Conservation (phyloP, 2,888 invertebrate genomes). For the Sicus ferrugineus region DNA sequence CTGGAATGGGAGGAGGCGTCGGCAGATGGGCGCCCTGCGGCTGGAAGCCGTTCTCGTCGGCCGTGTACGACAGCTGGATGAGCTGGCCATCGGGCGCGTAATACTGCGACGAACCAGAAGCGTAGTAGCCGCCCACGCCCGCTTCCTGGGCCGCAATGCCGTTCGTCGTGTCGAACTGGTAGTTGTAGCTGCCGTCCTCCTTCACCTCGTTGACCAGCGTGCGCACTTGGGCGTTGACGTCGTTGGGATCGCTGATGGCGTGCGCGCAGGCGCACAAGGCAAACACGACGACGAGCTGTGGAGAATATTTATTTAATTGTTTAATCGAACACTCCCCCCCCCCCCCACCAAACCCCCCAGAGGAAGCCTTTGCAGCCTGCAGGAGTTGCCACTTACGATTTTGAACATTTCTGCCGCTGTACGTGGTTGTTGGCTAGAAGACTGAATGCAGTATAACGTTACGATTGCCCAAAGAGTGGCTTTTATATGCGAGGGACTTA, state of each 20-base stretch:
- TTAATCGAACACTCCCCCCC: too few species aligned
- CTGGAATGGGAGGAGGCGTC: slow-evolving; percentile 62
- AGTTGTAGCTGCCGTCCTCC: slow-evolving; percentile 65
- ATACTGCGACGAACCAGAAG: slow-evolving; percentile 68
- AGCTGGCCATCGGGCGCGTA: slow-evolving; percentile 67
- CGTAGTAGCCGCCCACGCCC: slow-evolving; percentile 68
- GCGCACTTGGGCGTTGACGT: slow-evolving; percentile 56
- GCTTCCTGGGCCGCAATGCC: slow-evolving; percentile 69
- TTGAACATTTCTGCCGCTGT: slow-evolving; percentile 46
- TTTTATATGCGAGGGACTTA: slow-evolving; percentile 46
- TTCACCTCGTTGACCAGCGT: slow-evolving; percentile 62
- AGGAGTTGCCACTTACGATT: slow-evolving; percentile 45
- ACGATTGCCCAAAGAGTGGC: slow-evolving; percentile 29
- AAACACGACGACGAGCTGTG: slow-evolving; percentile 15
- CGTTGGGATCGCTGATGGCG: slow-evolving; percentile 38
- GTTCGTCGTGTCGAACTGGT: slow-evolving; percentile 68
- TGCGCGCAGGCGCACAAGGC: slow-evolving; percentile 16
- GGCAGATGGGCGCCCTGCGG: slow-evolving; percentile 64
- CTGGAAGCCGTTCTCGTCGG: slow-evolving; percentile 70
- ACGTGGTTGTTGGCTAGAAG: slow-evolving; percentile 12
- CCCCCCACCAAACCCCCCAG: too few species aligned
- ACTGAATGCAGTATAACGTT: slow-evolving; percentile 12
- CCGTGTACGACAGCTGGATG: slow-evolving; percentile 65
- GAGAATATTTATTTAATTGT: too few species aligned
- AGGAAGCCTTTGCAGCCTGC: too few species aligned